Evolutionary conservation across 2,888 invertebrate genomes (phyloP).

Genomic region (Drosophila mulleri): DNA sequence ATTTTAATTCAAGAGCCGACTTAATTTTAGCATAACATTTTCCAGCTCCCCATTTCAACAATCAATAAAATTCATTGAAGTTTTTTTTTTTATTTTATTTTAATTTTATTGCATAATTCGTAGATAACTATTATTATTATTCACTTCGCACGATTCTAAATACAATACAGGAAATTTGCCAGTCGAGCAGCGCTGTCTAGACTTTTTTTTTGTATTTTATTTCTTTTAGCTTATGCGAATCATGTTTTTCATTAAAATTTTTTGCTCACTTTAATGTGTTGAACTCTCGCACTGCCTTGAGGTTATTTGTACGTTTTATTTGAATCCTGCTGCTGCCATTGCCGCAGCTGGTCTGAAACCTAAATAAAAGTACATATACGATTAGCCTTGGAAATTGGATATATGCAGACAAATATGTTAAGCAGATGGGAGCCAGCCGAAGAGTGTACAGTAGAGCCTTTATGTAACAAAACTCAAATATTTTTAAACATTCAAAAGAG

Average conservation of each 20-base stretch:
- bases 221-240: constrained; percentile 18
- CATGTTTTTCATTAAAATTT: constrained; percentile 61
- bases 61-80: no score
- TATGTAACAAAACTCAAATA: background rate
- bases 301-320: constrained; percentile 59
- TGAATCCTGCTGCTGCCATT: constrained; percentile 22
- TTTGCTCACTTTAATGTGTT: constrained; percentile 63
- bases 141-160: no score
- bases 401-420: constrained; percentile 22
- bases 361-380: constrained; percentile 27
- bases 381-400: constrained; percentile 20
- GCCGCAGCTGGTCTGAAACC: constrained; percentile 23
- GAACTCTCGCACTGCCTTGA: constrained; percentile 36
- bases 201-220: background rate
- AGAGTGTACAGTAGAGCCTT: constrained; percentile 1
- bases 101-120: no score
- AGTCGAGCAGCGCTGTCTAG: background rate
- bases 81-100: no score
- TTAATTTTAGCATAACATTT: no score
- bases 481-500: background rate
- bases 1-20: no score
- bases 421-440: background rate
- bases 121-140: no score
- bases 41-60: no score
- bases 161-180: background rate